phyloP scores from a whole-genome alignment of 2,888 invertebrate species.

The Ptycholaimellus sp. region DNA sequence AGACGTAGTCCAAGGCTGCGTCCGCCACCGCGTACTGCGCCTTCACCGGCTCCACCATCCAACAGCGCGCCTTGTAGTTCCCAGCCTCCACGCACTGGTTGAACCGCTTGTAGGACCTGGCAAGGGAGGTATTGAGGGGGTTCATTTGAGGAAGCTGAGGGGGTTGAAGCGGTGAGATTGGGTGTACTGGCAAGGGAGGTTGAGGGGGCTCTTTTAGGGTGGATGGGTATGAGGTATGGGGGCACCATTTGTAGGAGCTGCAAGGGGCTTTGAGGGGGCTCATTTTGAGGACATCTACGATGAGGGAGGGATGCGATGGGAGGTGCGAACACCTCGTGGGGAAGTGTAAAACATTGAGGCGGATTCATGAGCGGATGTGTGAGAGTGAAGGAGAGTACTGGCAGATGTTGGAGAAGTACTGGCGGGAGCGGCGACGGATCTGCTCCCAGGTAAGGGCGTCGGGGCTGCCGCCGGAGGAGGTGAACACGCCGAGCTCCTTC shows the following conservation, averaged over 20 bases:
- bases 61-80: conserved; percentile 11
- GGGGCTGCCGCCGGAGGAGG: too few relatives aligned
- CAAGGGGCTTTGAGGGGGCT: too few relatives aligned
- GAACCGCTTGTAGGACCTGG: conserved; percentile 12
- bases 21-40: conserved; percentile 12
- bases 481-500: conserved; percentile 3
- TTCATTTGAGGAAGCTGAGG: not conserved
- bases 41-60: conserved; percentile 12
- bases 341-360: not conserved
- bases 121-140: conserved; percentile 1
- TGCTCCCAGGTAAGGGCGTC: too few relatives aligned
- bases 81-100: conserved; percentile 12
- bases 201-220: too few relatives aligned
- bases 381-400: conserved; percentile 6
- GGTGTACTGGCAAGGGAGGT: too few relatives aligned
- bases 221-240: too few relatives aligned
- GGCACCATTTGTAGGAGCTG: too few relatives aligned
- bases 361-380: conserved; percentile 5
- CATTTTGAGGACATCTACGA: not conserved
- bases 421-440: conserved; percentile 10
- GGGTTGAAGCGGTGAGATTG: not conserved
- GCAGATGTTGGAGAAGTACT: conserved; percentile 13
- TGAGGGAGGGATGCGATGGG: not conserved
- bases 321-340: not conserved
- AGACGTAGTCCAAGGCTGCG: conserved; percentile 13